These are phyloP conservation scores for Motacilla alba DNA, from an alignment of 2,113 vertebrate species.

Conservation along the genomic window DNA sequence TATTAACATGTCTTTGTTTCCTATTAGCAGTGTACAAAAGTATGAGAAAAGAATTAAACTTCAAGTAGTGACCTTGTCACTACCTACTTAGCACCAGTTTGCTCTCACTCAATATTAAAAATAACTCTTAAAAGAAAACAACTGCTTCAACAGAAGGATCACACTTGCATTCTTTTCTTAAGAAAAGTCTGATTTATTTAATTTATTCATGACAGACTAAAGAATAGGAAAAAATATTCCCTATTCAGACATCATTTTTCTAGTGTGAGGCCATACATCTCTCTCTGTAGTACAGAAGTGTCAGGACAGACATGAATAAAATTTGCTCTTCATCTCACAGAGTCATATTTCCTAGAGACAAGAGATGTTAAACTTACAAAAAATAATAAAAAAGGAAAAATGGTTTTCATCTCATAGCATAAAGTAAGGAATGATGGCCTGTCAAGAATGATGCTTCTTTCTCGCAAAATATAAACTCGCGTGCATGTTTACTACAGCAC, in stretches of 20 bases:
- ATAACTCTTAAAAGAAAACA: neutral
- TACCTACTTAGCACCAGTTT: neutral
- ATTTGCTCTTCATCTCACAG: neutral
- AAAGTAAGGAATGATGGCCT: neutral
- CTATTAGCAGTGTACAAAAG: neutral
- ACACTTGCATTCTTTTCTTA: neutral
- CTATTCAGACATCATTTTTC: neutral
- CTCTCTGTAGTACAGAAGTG: neutral
- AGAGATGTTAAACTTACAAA: neutral
- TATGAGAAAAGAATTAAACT: neutral
- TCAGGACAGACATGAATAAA: conserved; percentile 6
- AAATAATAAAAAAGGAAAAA: neutral
- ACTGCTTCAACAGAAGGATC: neutral
- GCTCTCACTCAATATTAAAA: neutral
- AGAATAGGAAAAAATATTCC: neutral
- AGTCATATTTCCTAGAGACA: neutral
- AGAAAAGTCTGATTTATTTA: neutral
- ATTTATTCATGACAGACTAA: neutral
- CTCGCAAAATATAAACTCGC: neutral
- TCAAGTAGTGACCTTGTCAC: neutral
- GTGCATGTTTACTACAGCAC: neutral
- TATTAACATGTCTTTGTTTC: neutral
- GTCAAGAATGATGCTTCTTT: neutral
- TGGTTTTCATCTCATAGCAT: neutral
- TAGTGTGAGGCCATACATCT: neutral